Percentiles rank a stretch among this genome's conserved stretches.
Evolutionary conservation across 2,113 vertebrate species (phyloP).

Genomic region (Acanthisitta chloris): DNA sequence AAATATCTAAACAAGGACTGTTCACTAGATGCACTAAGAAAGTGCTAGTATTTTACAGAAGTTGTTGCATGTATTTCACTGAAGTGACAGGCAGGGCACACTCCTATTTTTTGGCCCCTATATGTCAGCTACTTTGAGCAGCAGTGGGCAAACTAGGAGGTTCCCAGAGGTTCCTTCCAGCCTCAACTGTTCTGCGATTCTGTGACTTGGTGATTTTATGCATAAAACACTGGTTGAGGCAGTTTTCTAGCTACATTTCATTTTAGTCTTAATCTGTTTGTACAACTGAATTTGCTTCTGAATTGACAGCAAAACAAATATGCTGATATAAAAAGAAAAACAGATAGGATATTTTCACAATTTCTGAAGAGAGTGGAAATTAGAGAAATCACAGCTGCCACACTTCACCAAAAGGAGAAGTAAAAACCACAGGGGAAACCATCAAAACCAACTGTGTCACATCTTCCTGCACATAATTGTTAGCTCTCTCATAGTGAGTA

Average conservation of each 20-base stretch:
- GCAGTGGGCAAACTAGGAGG: background rate
- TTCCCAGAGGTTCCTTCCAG: background rate
- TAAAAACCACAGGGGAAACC: slow-evolving; percentile 59
- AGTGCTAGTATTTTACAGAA: background rate
- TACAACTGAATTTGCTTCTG: background rate
- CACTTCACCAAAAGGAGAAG: slow-evolving; percentile 39
- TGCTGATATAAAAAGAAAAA: background rate
- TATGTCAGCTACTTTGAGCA: background rate
- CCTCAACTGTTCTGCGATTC: background rate
- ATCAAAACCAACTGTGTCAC: background rate
- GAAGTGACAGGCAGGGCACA: background rate
- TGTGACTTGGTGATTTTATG: background rate
- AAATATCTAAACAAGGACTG: background rate
- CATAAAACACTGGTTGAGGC: background rate
- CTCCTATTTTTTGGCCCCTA: background rate
- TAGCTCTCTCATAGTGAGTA: background rate
- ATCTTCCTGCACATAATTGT: background rate
- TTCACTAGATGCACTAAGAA: background rate
- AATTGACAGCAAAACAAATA: background rate
- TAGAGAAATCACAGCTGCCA: slow-evolving; percentile 29
- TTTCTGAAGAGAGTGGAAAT: background rate
- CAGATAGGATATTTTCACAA: background rate
- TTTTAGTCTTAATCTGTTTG: background rate
- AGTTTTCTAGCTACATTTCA: background rate
- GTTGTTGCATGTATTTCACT: background rate